Percentiles rank a stretch among this genome's conserved stretches.
These are phyloP conservation scores for Tarsius wallacei DNA, from an alignment of 2,797 vertebrate genomes.

Conservation along the genomic window DNA sequence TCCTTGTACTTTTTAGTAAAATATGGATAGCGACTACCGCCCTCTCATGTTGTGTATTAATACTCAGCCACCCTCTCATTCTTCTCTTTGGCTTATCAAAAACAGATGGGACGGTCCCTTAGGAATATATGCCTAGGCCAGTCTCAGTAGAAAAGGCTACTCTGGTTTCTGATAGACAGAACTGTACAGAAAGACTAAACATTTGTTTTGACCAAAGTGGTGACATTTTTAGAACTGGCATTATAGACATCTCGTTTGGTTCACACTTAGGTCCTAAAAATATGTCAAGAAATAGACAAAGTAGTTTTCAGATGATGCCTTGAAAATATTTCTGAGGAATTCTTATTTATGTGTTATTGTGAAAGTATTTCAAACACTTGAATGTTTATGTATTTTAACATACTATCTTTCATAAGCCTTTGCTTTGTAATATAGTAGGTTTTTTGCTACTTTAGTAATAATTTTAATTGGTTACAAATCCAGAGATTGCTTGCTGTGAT, in stretches of 20 bases:
- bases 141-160: slow-evolving; percentile 6
- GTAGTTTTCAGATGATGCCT: slow-evolving; percentile 29
- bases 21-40: neutral
- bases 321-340: slow-evolving; percentile 40
- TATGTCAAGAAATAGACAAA: slow-evolving; percentile 8
- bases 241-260: slow-evolving; percentile 7
- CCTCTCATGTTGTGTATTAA: neutral
- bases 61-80: neutral
- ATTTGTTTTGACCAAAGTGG: neutral
- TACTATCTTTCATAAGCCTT: slow-evolving; percentile 35
- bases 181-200: slow-evolving; percentile 45
- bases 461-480: slow-evolving; percentile 29
- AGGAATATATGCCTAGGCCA: neutral
- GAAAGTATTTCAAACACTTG: slow-evolving; percentile 59
- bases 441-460: slow-evolving; percentile 49
- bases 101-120: slow-evolving; percentile 9
- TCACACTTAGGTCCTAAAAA: slow-evolving; percentile 47
- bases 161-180: slow-evolving; percentile 50
- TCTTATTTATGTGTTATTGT: neutral
- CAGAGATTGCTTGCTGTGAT: neutral
- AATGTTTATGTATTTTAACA: slow-evolving; percentile 8
- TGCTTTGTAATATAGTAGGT: neutral
- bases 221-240: slow-evolving; percentile 36
- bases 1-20: neutral
- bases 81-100: slow-evolving; percentile 61